Percentiles rank a stretch among this genome's conserved stretches.
phyloP scores from a whole-genome alignment of 2,888 invertebrate species.

The Lampropteryx suffumata region DNA sequence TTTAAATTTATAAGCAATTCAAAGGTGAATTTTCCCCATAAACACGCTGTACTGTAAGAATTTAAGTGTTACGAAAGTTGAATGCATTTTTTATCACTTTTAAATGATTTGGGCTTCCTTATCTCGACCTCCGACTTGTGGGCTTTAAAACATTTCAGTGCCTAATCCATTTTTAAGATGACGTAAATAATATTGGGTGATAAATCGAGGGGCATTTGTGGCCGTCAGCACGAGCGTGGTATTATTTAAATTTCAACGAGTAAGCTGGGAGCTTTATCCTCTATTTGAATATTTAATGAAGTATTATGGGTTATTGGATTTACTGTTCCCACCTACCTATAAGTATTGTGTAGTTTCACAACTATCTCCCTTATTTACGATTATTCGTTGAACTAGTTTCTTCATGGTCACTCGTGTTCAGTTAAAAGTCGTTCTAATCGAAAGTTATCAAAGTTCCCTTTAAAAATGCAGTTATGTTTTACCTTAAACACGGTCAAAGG shows the following conservation, averaged over 20 bases:
- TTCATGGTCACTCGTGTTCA: neutral
- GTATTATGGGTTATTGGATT: conserved; percentile 23
- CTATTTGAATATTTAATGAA: conserved; percentile 46
- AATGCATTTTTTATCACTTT: conserved; percentile 18
- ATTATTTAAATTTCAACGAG: conserved; percentile 67
- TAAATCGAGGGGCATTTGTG: conserved; percentile 58
- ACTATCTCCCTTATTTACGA: too few species aligned
- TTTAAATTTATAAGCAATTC: neutral
- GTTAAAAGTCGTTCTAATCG: neutral
- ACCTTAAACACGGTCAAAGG: conserved; percentile 45
- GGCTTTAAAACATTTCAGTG: conserved; percentile 42
- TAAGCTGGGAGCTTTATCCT: conserved; percentile 54
- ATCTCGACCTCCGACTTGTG: conserved; percentile 31
- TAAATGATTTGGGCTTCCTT: conserved; percentile 19
- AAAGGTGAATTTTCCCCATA: neutral
- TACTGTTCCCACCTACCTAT: conserved; percentile 1
- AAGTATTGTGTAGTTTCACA: too few species aligned
- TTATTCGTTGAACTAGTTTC: neutral
- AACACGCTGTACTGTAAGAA: neutral
- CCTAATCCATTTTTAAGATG: conserved; percentile 53
- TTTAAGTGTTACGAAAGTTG: conserved; percentile 8
- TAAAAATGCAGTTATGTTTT: conserved; percentile 3
- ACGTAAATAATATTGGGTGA: conserved; percentile 59
- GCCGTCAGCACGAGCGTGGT: conserved; percentile 44
- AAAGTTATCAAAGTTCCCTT: neutral